Evolutionary conservation across 2,797 vertebrate genomes (phyloP).

Genomic region (Xiphophorus birchmanni): DNA sequence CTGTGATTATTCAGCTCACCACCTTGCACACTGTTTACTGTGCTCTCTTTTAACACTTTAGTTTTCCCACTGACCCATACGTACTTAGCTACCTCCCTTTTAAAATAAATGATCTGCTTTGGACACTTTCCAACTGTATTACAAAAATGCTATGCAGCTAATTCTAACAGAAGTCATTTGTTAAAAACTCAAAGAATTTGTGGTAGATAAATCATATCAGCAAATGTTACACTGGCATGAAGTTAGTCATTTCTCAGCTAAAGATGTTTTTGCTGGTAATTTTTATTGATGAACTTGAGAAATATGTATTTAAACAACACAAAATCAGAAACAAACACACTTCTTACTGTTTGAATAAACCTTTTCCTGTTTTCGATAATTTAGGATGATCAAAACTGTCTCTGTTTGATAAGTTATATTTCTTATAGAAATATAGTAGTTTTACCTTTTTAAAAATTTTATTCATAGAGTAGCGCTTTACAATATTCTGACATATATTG

Average conservation of each 20-base stretch:
- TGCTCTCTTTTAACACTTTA: constrained; percentile 71
- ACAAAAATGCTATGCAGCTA: constrained; percentile 71
- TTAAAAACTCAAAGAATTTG: background rate
- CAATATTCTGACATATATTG: background rate
- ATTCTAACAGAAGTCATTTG: background rate
- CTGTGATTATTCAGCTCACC: constrained; percentile 80
- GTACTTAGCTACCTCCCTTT: constrained; percentile 76
- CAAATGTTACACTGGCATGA: background rate
- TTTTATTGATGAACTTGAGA: background rate
- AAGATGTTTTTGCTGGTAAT: background rate
- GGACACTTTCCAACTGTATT: constrained; percentile 69
- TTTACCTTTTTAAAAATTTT: background rate
- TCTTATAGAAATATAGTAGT: background rate
- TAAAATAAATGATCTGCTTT: constrained; percentile 76
- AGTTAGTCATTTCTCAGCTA: background rate
- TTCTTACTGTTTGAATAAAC: background rate
- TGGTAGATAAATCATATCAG: background rate
- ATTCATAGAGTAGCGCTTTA: background rate
- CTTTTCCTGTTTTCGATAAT: background rate
- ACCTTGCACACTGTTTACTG: constrained; percentile 62
- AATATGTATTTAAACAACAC: background rate
- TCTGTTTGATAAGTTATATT: background rate
- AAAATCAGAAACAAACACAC: background rate
- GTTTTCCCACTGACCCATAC: constrained; percentile 66
- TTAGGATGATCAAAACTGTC: background rate